Evolutionary conservation across 2,797 vertebrate species (phyloP).

Genomic region (Sebastes glaucus): DNA sequence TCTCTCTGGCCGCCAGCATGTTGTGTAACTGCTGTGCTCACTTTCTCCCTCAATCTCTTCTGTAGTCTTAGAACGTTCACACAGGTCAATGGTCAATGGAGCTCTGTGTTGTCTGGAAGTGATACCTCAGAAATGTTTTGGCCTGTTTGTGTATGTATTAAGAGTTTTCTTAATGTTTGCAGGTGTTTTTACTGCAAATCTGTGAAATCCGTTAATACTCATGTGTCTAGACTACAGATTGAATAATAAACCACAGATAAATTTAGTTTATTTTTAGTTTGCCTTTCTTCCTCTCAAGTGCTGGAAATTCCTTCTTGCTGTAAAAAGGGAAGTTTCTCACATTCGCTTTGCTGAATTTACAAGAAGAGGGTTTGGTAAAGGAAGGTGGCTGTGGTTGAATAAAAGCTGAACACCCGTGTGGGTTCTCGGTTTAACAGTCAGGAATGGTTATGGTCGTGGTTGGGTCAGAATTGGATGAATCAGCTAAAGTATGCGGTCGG

Average conservation of each 20-base stretch:
- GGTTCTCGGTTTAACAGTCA: slow-evolving; percentile 26
- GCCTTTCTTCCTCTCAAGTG: slow-evolving; percentile 5
- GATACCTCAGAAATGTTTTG: slow-evolving; percentile 10
- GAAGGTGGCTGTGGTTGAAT: slow-evolving; percentile 35
- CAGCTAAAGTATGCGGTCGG: slow-evolving; percentile 53
- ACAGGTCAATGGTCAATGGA: slow-evolving; percentile 27
- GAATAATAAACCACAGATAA: slow-evolving; percentile 45
- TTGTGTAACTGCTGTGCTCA: slow-evolving; percentile 25
- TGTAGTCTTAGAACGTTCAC: slow-evolving; percentile 1
- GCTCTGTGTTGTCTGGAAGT: slow-evolving; percentile 36
- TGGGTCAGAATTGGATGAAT: slow-evolving; percentile 40
- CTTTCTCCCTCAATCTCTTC: slow-evolving; percentile 7
- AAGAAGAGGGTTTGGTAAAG: slow-evolving; percentile 17
- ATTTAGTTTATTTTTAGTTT: slow-evolving; percentile 13
- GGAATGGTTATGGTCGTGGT: slow-evolving; percentile 45
- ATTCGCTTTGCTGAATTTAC: slow-evolving; percentile 28
- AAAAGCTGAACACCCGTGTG: slow-evolving; percentile 26
- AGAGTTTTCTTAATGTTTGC: slow-evolving; percentile 19
- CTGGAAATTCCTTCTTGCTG: slow-evolving; percentile 6
- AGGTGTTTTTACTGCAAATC: slow-evolving; percentile 43
- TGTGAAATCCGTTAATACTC: slow-evolving; percentile 44
- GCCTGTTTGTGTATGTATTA: slow-evolving; percentile 22
- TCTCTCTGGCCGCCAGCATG: slow-evolving; percentile 1
- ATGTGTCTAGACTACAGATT: slow-evolving; percentile 54
- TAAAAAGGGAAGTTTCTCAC: slow-evolving; percentile 10